Percentiles rank a stretch among this genome's conserved stretches.
Conservation (phyloP, 2,888 invertebrate genomes). For the Drosophila limbata region DNA sequence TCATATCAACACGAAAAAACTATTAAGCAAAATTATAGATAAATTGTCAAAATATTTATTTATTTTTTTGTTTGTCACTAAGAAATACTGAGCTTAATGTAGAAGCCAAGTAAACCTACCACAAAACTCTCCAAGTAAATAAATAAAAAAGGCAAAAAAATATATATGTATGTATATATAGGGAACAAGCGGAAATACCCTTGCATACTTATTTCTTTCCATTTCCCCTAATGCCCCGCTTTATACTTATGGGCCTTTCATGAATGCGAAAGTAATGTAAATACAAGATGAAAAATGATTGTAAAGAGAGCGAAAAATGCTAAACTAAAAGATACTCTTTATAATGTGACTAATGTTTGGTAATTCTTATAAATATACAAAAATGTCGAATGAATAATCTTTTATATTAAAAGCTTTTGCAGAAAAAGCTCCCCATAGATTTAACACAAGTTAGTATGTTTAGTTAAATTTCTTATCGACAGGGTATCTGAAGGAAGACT, state of each 20-base stretch:
- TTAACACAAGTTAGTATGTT: neutral
- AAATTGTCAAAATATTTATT: conserved; percentile 65
- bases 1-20: conserved; percentile 31
- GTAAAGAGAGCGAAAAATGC: no score
- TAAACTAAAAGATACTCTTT: conserved; percentile 11
- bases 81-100: conserved; percentile 18
- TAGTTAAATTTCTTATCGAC: neutral
- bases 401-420: no score
- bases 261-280: conserved; percentile 55
- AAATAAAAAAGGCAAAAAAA: conserved; percentile 29
- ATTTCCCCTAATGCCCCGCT: neutral
- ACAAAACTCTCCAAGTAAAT: conserved; percentile 27
- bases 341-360: neutral
- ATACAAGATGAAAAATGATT: conserved; percentile 40
- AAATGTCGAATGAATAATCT: no score
- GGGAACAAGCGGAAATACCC: conserved; percentile 48
- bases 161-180: neutral
- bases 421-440: neutral
- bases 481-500: conserved; percentile 33
- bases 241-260: conserved; percentile 33
- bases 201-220: conserved; percentile 40
- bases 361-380: no score
- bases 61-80: conserved; percentile 7
- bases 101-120: conserved; percentile 19
- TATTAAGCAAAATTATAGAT: conserved; percentile 56